Evolutionary conservation across 64 coral and sea anemone genomes (phyloP).

Genomic region (Acropora yongei): DNA sequence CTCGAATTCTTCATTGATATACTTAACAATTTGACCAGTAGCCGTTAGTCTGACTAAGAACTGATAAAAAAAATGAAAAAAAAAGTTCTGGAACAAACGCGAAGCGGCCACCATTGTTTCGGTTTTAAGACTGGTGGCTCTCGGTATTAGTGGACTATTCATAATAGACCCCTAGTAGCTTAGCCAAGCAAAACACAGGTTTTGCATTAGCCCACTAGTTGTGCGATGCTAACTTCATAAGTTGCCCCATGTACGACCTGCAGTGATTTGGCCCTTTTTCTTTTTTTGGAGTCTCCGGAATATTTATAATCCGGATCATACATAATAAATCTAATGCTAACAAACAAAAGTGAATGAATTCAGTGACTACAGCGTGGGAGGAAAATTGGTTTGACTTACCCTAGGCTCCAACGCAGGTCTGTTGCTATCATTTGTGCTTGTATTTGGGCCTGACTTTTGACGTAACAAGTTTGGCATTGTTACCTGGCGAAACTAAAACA

Average conservation of each 20-base stretch:
- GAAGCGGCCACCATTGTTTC: background rate
- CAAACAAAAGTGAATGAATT: background rate
- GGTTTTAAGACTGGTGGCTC: background rate
- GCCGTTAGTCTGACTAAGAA: background rate
- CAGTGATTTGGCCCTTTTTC: too few species aligned
- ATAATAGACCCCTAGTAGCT: too few species aligned
- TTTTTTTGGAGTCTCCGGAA: too few species aligned
- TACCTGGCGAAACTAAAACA: slow-evolving; percentile 1
- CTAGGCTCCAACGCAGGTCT: background rate
- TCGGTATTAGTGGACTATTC: too few species aligned
- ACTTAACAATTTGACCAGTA: too few species aligned
- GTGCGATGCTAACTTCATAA: too few species aligned
- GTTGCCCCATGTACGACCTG: too few species aligned
- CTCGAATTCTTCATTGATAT: too few species aligned
- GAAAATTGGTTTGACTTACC: slow-evolving; percentile 5
- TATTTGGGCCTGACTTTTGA: slow-evolving; percentile 5
- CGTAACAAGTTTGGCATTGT: background rate
- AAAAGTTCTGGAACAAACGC: background rate
- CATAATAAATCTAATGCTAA: background rate
- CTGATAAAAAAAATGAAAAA: background rate
- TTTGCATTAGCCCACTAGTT: too few species aligned
- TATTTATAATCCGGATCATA: background rate
- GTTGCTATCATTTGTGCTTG: background rate
- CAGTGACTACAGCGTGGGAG: background rate
- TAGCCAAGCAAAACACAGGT: too few species aligned